phyloP scores from a whole-genome alignment of 2,113 vertebrate genomes.

The Psilopsiagon aurifrons region DNA sequence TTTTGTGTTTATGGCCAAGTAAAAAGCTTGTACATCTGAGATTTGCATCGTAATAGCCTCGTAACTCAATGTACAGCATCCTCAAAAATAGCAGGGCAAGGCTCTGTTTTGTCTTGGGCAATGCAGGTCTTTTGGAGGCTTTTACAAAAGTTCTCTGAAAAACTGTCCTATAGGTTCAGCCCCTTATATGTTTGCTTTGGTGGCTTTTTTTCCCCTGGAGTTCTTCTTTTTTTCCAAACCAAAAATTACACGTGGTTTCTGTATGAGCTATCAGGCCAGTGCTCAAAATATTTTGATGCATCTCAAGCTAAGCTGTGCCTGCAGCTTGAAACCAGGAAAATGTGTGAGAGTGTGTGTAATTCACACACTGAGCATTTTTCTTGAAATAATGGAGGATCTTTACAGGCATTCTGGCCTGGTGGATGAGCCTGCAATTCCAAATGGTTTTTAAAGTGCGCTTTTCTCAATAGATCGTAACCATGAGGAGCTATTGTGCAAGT shows the following conservation, averaged over 20 bases:
- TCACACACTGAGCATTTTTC: conserved; percentile 9
- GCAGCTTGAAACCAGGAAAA: conserved; percentile 26
- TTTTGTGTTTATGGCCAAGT: conserved; percentile 78
- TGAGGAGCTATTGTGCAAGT: conserved; percentile 58
- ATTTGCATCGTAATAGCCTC: conserved; percentile 72
- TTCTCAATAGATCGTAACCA: conserved; percentile 59
- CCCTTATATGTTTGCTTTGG: background rate
- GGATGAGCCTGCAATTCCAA: conserved; percentile 59
- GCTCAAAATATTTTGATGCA: conserved; percentile 64
- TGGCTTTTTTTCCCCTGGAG: background rate
- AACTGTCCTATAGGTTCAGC: background rate
- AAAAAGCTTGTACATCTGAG: conserved; percentile 75
- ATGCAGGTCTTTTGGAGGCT: background rate
- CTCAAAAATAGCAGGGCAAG: conserved; percentile 35
- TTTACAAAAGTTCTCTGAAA: conserved; percentile 40
- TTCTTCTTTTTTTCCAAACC: background rate
- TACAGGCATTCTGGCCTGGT: conserved; percentile 44
- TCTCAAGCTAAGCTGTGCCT: conserved; percentile 44
- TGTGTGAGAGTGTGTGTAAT: background rate
- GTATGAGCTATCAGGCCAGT: background rate
- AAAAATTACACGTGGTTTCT: conserved; percentile 40
- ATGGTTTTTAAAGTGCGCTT: conserved; percentile 63
- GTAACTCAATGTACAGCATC: conserved; percentile 61
- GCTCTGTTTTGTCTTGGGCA: conserved; percentile 47
- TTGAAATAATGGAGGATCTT: conserved; percentile 43